Base-by-base conservation (phyloP, 1,140 invertebrate species). In the Dolichoris vasculosae region DNA sequence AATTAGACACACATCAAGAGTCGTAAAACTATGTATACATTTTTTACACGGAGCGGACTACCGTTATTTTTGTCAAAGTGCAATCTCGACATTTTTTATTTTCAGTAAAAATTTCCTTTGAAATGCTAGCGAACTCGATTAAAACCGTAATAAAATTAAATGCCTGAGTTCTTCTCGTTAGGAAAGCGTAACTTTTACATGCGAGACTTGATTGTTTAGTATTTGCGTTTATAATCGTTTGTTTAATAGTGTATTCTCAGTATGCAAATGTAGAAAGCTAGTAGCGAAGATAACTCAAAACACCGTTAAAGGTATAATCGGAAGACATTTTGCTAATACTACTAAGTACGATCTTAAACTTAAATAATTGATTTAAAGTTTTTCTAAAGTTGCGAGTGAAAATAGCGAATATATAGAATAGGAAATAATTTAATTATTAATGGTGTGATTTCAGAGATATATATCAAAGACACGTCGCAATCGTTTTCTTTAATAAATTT, bases 141-240 rank as follows among this genome's bases (percentile, higher is more conserved):
- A 32, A 59, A 59, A 4, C 23, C 23, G 23, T 59, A 59, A 59
- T 30, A 4, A 30, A 64, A 15, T 30, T 64, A 64, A 64, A 43
- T n/a, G 23, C 8, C 69, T n/a, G 23, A 38, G 8, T 38, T 6
- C 15, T 38, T 38, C 17, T 38, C n/a, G 67, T 32, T 15, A 38
- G 26, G 69, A 43, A 43, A 73, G 38, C 38, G 6, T 43, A 73
- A 73, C 69, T 26, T 69, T 40, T 71, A 35, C 67, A 71, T 71
- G 40, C 15, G 20, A 43, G 17, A 73, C 40, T 43, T n/a, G 40
- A 43, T 73, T 20, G 38, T 73, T 73, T 43, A 38, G n/a, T 73
- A 43, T 73, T 73, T 73, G n/a, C 32, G 38, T 43, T 73, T 73
- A 43, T 73, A 73, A n/a, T 3, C 38, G 38, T 43, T 73, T 43